Evolutionary conservation across 2,113 vertebrate genomes (phyloP).

Genomic region (Pimephales promelas): DNA sequence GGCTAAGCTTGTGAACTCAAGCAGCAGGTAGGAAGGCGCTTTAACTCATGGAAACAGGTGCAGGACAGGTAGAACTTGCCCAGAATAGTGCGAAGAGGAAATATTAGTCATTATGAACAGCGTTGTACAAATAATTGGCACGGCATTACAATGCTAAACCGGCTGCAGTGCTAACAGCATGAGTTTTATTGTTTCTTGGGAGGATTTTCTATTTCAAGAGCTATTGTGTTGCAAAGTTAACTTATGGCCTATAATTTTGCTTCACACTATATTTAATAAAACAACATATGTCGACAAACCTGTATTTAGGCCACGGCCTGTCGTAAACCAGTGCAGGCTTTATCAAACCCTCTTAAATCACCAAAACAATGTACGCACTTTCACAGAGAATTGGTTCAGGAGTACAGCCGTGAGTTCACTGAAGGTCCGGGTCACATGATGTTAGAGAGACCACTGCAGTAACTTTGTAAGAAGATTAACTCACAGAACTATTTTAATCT

Average conservation of each 20-base stretch:
- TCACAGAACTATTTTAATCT: conserved; percentile 71
- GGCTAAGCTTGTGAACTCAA: conserved; percentile 55
- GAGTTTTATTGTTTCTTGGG: not conserved
- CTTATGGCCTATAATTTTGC: too few relatives aligned
- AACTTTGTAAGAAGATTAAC: conserved; percentile 73
- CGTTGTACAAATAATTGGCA: not conserved
- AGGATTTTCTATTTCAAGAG: not conserved
- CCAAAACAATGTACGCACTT: not conserved
- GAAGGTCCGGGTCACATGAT: conserved; percentile 64
- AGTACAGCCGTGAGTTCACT: conserved; percentile 8
- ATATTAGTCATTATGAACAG: conserved; percentile 6
- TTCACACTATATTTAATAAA: not conserved
- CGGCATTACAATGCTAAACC: not conserved
- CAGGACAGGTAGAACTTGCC: conserved; percentile 60
- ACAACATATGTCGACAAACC: not conserved
- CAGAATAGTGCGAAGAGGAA: not conserved
- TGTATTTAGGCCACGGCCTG: not conserved
- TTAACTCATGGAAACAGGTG: conserved; percentile 67
- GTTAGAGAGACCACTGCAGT: conserved; percentile 43
- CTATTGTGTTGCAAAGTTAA: too few relatives aligned
- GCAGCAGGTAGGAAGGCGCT: conserved; percentile 67
- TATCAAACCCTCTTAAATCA: not conserved
- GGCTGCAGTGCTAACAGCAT: not conserved
- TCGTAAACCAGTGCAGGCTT: not conserved
- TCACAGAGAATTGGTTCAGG: not conserved